Evolutionary conservation across 2,888 invertebrate genomes (phyloP).

Genomic region (Escarpia spicata): DNA sequence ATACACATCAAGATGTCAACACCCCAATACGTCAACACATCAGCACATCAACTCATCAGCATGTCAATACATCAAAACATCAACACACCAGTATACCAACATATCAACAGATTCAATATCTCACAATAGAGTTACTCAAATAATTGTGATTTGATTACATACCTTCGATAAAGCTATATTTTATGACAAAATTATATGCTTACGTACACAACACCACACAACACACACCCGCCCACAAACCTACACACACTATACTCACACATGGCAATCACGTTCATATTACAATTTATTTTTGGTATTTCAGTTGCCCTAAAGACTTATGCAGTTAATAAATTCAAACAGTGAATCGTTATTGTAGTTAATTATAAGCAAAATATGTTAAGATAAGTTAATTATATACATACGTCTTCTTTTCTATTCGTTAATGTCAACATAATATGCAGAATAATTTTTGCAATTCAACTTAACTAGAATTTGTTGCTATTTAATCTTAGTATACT

Average conservation of each 20-base stretch:
- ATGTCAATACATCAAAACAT: not conserved
- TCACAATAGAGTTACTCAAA: not conserved
- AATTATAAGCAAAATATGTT: not conserved
- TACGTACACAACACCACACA: too few species aligned
- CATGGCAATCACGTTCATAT: not conserved
- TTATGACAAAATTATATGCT: not conserved
- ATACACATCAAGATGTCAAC: too few species aligned
- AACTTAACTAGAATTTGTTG: not conserved
- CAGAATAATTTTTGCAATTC: not conserved
- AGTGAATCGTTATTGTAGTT: not conserved
- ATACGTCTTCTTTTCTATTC: not conserved
- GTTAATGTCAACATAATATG: not conserved
- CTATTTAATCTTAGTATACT: too few species aligned
- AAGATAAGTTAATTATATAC: not conserved
- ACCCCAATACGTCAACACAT: too few species aligned
- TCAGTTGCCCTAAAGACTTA: not conserved
- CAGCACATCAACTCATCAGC: too few species aligned
- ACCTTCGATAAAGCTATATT: not conserved
- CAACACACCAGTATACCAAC: not conserved
- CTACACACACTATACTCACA: not conserved
- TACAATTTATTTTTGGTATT: too few species aligned
- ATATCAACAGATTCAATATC: not conserved
- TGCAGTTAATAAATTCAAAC: not conserved
- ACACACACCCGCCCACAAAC: not conserved
- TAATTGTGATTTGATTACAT: not conserved